Evolutionary conservation across 2,797 vertebrate genomes (phyloP).

Genomic region (Toxotes lorentzi): DNA sequence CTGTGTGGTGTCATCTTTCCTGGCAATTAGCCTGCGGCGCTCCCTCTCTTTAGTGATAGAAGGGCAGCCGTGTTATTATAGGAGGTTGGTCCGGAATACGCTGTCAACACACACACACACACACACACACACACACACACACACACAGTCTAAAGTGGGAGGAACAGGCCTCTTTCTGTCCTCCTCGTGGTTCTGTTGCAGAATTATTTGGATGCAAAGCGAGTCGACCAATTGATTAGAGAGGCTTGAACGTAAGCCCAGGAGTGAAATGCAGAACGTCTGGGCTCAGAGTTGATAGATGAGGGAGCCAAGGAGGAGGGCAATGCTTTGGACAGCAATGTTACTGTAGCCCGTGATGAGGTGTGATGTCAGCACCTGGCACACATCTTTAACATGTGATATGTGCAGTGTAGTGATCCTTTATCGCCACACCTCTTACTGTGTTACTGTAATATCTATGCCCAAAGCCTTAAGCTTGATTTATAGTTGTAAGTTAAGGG

Average conservation of each 20-base stretch:
- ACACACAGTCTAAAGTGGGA: constrained; percentile 7
- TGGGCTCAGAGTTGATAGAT: constrained; percentile 21
- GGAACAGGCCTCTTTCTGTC: neutral
- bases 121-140: neutral
- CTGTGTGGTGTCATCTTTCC: constrained; percentile 59
- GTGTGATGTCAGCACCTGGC: constrained; percentile 30
- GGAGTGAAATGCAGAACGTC: constrained; percentile 27
- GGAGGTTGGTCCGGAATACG: constrained; percentile 34
- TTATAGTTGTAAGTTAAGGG: neutral
- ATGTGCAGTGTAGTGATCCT: constrained; percentile 1
- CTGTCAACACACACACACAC: constrained; percentile 6
- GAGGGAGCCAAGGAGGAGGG: constrained; percentile 9
- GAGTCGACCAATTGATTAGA: constrained; percentile 33
- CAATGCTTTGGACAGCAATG: constrained; percentile 26
- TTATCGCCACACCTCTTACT: neutral
- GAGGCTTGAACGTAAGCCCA: constrained; percentile 34
- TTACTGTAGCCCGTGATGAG: constrained; percentile 43
- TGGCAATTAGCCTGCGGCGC: constrained; percentile 48
- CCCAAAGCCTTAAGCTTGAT: constrained; percentile 1
- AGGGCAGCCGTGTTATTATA: constrained; percentile 51
- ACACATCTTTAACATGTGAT: constrained; percentile 39
- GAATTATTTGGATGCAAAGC: constrained; percentile 36
- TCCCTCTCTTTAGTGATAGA: constrained; percentile 50
- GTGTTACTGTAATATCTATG: neutral
- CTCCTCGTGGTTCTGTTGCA: neutral